Conservation (phyloP, 2,113 vertebrate genomes). For the Anthoscopus minutus region DNA sequence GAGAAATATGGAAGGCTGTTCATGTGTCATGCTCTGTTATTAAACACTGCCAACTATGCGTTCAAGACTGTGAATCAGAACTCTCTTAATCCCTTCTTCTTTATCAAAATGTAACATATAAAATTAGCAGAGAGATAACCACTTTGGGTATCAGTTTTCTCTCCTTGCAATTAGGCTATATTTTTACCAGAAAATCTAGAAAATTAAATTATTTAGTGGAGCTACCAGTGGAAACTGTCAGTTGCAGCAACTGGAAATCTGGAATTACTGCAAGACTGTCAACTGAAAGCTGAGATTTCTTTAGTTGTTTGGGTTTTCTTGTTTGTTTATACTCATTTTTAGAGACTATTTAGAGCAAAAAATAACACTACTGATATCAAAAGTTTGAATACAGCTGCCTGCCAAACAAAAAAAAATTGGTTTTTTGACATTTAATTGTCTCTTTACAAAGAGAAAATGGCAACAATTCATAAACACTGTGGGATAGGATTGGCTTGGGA, state of each 20-base stretch:
- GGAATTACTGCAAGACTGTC: neutral
- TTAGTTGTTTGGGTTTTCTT: neutral
- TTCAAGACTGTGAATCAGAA: neutral
- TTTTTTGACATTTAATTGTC: neutral
- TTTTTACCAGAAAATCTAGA: neutral
- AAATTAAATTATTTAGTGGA: neutral
- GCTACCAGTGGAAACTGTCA: neutral
- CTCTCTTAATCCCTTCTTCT: neutral
- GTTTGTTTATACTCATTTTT: neutral
- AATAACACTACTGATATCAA: neutral
- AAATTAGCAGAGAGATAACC: neutral
- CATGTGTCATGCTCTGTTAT: neutral
- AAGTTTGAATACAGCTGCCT: neutral
- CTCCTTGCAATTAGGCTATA: neutral
- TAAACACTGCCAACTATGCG: neutral
- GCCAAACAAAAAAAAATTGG: neutral
- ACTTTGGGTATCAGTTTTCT: neutral
- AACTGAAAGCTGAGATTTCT: neutral
- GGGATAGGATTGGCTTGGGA: accelerated
- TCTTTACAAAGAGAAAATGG: neutral
- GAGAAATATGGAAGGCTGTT: neutral
- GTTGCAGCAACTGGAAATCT: neutral
- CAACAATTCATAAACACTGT: neutral
- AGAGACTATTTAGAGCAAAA: neutral
- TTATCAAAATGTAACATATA: neutral